Conservation (phyloP, 2,113 vertebrate species). For the Diadophis punctatus region DNA sequence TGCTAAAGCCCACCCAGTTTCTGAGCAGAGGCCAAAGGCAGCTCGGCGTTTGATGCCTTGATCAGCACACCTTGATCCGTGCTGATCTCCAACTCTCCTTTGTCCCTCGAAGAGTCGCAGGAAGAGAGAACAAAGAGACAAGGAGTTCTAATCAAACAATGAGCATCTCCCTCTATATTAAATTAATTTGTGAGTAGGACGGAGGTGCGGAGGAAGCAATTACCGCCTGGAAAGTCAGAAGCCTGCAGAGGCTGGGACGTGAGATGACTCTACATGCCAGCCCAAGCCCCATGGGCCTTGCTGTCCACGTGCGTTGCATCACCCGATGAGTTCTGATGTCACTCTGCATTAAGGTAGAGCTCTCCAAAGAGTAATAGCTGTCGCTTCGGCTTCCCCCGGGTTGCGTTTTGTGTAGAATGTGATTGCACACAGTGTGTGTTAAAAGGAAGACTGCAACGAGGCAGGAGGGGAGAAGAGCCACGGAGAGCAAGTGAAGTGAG, state of each 20-base stretch:
- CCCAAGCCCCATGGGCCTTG: accelerated
- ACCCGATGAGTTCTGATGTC: background rate
- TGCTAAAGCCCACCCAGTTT: background rate
- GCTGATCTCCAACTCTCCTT: background rate
- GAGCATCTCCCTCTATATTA: background rate
- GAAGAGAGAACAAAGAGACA: background rate
- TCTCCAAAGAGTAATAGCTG: accelerated
- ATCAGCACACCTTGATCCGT: background rate
- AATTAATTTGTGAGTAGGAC: accelerated
- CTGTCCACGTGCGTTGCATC: background rate
- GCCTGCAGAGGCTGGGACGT: background rate
- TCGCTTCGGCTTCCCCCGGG: background rate
- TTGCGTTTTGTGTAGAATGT: background rate
- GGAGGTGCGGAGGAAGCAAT: background rate
- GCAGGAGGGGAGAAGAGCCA: background rate
- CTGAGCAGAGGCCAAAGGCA: background rate
- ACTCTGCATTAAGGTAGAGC: background rate
- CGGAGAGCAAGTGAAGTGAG: background rate
- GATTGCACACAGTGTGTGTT: background rate
- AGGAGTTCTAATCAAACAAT: background rate
- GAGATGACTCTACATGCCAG: background rate
- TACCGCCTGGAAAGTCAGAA: accelerated
- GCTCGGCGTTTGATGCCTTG: background rate
- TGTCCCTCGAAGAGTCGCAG: background rate
- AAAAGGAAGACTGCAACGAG: background rate